These are phyloP conservation scores for Yponomeuta plumbellus DNA, from an alignment of 2,888 invertebrate genomes.

Conservation along the genomic window DNA sequence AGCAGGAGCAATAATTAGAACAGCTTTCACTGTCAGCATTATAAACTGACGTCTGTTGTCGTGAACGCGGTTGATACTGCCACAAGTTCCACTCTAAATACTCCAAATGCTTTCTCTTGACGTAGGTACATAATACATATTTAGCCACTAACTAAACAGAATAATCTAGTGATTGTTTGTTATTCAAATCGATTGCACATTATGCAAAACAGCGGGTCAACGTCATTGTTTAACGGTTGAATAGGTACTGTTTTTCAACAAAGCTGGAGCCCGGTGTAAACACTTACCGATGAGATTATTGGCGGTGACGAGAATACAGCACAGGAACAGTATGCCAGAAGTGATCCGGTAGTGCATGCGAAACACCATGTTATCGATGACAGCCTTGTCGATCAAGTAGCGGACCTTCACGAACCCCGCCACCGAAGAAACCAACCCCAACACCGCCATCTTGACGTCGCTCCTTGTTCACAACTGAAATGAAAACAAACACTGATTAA, in stretches of 20 bases:
- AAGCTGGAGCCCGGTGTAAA: neutral
- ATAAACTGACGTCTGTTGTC: conserved; percentile 17
- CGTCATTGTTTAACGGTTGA: conserved; percentile 6
- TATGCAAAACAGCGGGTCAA: conserved; percentile 25
- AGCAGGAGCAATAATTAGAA: conserved; percentile 11
- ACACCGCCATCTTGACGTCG: conserved; percentile 81
- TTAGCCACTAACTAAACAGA: neutral
- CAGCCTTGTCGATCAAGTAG: conserved; percentile 90
- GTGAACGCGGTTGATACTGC: conserved; percentile 20
- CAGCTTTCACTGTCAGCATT: conserved; percentile 12
- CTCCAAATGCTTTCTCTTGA: neutral
- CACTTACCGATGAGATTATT: conserved; percentile 92
- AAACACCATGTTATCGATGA: conserved; percentile 93
- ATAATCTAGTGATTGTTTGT: conserved; percentile 2
- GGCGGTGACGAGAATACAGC: conserved; percentile 91
- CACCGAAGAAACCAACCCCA: conserved; percentile 90
- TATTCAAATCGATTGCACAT: conserved; percentile 22
- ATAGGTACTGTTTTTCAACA: neutral
- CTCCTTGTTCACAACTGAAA: conserved; percentile 3
- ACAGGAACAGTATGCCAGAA: conserved; percentile 88
- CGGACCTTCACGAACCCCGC: conserved; percentile 94
- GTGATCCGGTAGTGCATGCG: conserved; percentile 92
- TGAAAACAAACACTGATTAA: neutral
- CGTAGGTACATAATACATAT: neutral
- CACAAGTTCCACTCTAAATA: conserved; percentile 8